Percentiles rank a stretch among this genome's conserved stretches.
Evolutionary conservation across 2,113 vertebrate genomes (phyloP).

Genomic region (Lynx canadensis): DNA sequence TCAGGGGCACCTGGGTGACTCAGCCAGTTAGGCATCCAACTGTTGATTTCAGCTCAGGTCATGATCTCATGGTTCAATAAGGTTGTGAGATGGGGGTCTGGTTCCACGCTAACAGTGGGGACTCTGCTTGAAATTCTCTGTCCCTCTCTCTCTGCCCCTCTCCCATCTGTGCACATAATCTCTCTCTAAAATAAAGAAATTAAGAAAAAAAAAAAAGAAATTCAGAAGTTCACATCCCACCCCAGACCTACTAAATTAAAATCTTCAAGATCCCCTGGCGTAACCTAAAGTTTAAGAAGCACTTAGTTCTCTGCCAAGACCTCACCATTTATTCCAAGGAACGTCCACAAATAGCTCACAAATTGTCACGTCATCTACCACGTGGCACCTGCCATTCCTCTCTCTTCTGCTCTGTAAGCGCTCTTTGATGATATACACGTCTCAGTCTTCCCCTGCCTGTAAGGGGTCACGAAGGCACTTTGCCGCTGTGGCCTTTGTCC

Average conservation of each 20-base stretch:
- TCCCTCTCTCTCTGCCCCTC: no score
- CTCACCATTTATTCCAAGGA: background rate
- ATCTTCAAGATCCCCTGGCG: background rate
- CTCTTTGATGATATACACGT: background rate
- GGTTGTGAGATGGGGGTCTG: no score
- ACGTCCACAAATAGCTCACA: background rate
- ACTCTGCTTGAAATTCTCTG: no score
- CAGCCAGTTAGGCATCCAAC: no score
- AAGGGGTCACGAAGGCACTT: background rate
- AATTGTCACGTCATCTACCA: no score
- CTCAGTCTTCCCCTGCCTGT: background rate
- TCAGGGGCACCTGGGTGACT: background rate
- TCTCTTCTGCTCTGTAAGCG: background rate
- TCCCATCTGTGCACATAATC: no score
- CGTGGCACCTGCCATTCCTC: background rate
- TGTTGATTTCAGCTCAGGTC: no score
- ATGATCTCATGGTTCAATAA: no score
- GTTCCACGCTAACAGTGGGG: no score
- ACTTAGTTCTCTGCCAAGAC: background rate
- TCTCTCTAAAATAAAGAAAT: no score
- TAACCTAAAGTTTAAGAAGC: background rate
- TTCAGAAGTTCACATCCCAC: background rate
- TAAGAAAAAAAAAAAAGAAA: background rate
- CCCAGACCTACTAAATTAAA: background rate
- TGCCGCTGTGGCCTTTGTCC: background rate